phyloP scores from a whole-genome alignment of 2,888 invertebrate species.

The Athalia rosae region DNA sequence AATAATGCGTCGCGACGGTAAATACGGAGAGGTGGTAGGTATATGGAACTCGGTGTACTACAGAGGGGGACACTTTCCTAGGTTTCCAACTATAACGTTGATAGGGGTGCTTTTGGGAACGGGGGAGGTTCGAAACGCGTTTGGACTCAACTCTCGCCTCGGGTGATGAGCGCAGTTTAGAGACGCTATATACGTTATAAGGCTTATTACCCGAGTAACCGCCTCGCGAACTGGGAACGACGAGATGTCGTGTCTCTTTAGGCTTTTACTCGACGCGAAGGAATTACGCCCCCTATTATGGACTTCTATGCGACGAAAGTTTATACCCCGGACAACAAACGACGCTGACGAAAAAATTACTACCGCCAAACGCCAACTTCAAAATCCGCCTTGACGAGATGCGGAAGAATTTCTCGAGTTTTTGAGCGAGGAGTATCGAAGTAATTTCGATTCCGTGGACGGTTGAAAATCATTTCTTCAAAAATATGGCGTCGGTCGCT shows the following conservation, averaged over 20 bases:
- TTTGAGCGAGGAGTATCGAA: too few relatives aligned
- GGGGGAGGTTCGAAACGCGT: not conserved
- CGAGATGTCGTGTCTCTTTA: conserved; percentile 25
- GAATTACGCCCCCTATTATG: not conserved
- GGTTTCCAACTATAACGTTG: too few relatives aligned
- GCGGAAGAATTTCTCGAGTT: too few relatives aligned
- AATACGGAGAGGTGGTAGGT: conserved; percentile 15
- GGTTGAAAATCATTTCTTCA: too few relatives aligned
- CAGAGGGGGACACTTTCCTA: not conserved
- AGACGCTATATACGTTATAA: conserved; percentile 48
- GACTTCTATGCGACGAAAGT: not conserved
- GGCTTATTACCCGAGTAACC: conserved; percentile 49
- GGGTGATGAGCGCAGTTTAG: conserved; percentile 28
- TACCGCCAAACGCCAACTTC: too few relatives aligned
- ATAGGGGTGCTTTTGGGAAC: not conserved
- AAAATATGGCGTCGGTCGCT: not conserved
- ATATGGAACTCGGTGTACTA: not conserved
- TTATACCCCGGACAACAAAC: too few relatives aligned
- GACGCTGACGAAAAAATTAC: too few relatives aligned
- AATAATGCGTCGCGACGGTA: conserved; percentile 38
- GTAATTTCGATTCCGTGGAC: too few relatives aligned
- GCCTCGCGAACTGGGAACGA: conserved; percentile 34
- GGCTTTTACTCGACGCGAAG: not conserved
- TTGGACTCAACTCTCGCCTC: conserved; percentile 20
- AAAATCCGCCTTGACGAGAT: too few relatives aligned